Evolutionary conservation across 2,797 vertebrate species (phyloP).

Genomic region (Florisuga fusca): DNA sequence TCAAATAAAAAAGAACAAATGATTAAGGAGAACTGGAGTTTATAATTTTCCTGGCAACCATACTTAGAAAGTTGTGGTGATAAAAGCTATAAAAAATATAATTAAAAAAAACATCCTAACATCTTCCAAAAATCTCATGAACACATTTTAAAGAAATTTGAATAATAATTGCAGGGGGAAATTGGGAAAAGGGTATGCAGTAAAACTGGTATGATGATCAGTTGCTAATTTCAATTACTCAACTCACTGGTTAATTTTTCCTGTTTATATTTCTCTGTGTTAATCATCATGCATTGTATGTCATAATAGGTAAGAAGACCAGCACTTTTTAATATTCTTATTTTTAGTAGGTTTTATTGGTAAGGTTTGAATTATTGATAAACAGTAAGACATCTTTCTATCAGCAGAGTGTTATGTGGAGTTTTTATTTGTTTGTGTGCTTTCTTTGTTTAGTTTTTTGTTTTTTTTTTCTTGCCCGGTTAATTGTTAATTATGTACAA

Average conservation of each 20-base stretch:
- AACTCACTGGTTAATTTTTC: constrained; percentile 16
- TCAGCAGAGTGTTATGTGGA: background rate
- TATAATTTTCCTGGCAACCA: background rate
- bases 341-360: background rate
- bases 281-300: constrained; percentile 56
- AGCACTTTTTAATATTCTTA: constrained; percentile 11
- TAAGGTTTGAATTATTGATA: background rate
- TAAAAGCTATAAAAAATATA: background rate
- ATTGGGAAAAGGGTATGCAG: constrained; percentile 15
- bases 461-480: background rate
- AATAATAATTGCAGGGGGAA: constrained; percentile 17
- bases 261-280: background rate
- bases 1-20: background rate
- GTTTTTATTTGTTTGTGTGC: too few species aligned
- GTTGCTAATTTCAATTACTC: constrained; percentile 43
- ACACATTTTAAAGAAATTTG: background rate
- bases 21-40: background rate
- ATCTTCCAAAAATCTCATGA: constrained; percentile 6
- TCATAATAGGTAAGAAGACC: constrained; percentile 3
- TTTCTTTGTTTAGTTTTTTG: too few species aligned
- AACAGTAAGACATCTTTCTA: background rate
- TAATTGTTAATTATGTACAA: background rate
- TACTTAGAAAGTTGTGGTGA: background rate
- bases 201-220: constrained; percentile 42
- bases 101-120: background rate